Base-by-base conservation (phyloP, 2,888 invertebrate species). In the Ormyrus labotus region DNA sequence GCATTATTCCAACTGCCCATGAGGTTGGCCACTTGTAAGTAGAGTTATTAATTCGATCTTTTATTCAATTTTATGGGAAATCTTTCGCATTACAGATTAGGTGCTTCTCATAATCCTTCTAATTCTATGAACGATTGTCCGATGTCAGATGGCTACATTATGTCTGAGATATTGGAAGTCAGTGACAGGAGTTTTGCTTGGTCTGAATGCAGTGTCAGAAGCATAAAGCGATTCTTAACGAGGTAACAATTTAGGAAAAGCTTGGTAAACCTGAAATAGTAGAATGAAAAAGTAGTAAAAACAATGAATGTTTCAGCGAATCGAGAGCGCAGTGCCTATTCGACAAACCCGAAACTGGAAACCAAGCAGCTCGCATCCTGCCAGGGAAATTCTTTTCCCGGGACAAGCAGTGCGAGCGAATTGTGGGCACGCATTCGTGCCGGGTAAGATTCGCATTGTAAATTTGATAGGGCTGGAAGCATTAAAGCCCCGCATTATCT, bases 21-120 rank as follows among this genome's bases (percentile, higher is more conserved):
- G 81, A 81, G 58, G 9, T 81, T 47, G 81, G 81, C 6, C 81
- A 81, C 34, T n/a, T 81, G 81, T 81, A 55, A 78, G 80, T 61
- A 6, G 6, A 6, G 8, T 9, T 48, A 55, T 34, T 34, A 19
- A 19, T 19, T 19, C 19, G 19, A 50, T 48, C 1, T 5, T 7
- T 7, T 13, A 65, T 50, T 51, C 34, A 19, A 19, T 53, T 13
- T 10, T 63, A 48, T 7, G n/a, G 50, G 13, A 61, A 19, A 1
- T 34, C 19, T 34, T 13, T 61, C 2, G 6, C 1, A 48, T 47
- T 53, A 6, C 19, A 81, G 81, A 48, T 61, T 81, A 45, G 81
- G 81, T 19, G 81, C 81, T 6, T 78, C 78, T 11, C 81, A 81
- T 51, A 53, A 8, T 51, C 1, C 0, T 1, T 19, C 19, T 19